Percentiles rank a stretch among this genome's conserved stretches.
These are phyloP conservation scores for Coelinius sp. DNA, from an alignment of 2,888 invertebrate species.

Conservation along the genomic window DNA sequence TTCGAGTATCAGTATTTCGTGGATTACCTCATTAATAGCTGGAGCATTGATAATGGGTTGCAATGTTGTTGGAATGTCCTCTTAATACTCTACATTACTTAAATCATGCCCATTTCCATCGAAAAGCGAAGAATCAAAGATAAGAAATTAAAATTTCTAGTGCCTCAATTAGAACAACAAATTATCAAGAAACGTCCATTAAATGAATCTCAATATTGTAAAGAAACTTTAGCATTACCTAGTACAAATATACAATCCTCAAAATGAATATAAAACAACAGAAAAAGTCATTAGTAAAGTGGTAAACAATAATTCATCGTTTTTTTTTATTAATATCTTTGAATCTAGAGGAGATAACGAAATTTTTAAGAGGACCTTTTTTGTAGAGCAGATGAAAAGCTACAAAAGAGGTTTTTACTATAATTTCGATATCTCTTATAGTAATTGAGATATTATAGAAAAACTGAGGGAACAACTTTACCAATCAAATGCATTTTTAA, in stretches of 20 bases:
- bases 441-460: no score
- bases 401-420: no score
- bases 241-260: not conserved
- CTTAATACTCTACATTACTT: not conserved
- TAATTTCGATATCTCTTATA: no score
- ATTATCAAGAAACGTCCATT: not conserved
- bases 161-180: slow-evolving; percentile 34
- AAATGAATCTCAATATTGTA: not conserved
- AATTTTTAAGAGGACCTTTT: not conserved
- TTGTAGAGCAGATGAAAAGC: no score
- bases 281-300: not conserved
- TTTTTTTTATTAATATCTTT: not conserved
- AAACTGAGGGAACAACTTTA: not conserved
- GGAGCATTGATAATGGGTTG: slow-evolving; percentile 46
- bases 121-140: not conserved
- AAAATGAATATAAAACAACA: not conserved
- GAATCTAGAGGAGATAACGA: not conserved
- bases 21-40: slow-evolving; percentile 42
- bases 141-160: slow-evolving; percentile 36
- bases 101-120: not conserved
- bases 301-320: not conserved
- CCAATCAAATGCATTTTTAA: slow-evolving; percentile 26
- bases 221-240: not conserved
- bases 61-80: not conserved
- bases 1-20: slow-evolving; percentile 53